These are phyloP conservation scores for Palythoa grandiflora DNA, from an alignment of 92 coral and sea anemone species.

Conservation along the genomic window DNA sequence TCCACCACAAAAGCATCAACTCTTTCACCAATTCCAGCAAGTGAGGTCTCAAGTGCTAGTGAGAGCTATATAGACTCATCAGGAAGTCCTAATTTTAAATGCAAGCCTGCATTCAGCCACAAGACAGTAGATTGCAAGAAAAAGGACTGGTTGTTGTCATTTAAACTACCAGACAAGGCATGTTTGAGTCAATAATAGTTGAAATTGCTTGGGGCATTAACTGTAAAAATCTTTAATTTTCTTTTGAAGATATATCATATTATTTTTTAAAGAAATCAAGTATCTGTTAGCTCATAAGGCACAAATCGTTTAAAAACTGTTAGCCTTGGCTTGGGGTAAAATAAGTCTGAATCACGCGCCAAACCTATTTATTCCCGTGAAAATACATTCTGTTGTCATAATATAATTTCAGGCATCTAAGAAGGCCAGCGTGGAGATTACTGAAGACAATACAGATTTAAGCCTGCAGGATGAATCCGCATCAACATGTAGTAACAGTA, in stretches of 20 bases:
- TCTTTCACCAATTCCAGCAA: not conserved
- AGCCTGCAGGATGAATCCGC: slow-evolving; percentile 8
- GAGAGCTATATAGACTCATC: not conserved
- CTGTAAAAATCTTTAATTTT: too few species aligned
- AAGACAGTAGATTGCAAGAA: not conserved
- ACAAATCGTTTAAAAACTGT: too few species aligned
- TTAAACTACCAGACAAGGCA: slow-evolving; percentile 4
- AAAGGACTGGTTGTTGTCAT: slow-evolving; percentile 4
- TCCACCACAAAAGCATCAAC: slow-evolving; percentile 1
- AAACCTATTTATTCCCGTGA: slow-evolving; percentile 23
- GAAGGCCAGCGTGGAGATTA: not conserved
- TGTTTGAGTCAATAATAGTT: not conserved
- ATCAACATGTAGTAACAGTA: not conserved
- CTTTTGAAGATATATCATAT: too few species aligned
- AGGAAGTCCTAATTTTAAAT: not conserved
- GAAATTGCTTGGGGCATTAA: not conserved
- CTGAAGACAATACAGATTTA: not conserved
- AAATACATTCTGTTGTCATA: not conserved
- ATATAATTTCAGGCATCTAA: slow-evolving; percentile 11
- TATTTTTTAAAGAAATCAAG: too few species aligned
- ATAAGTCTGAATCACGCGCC: slow-evolving; percentile 17
- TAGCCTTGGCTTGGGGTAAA: not conserved
- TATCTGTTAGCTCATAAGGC: too few species aligned
- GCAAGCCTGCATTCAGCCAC: not conserved
- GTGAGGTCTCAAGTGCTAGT: slow-evolving; percentile 22